phyloP scores from a whole-genome alignment of 2,797 vertebrate species.

The Eulemur coronatus region DNA sequence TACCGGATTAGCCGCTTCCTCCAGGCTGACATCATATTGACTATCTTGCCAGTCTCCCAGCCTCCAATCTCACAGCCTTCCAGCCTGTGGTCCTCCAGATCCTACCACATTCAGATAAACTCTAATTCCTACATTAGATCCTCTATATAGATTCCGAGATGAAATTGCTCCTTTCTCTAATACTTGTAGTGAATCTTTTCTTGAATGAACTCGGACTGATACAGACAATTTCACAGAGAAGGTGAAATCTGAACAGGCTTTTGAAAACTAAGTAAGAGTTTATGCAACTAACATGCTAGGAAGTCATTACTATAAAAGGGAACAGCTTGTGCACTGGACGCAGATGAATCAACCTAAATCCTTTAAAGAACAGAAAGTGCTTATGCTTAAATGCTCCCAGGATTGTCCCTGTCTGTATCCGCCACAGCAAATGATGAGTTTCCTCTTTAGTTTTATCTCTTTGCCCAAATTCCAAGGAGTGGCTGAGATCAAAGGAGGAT shows the following conservation, averaged over 20 bases:
- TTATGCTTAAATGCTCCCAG: too few relatives aligned
- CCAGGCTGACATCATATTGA: accelerated
- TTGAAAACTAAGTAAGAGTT: not conserved
- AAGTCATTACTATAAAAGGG: not conserved
- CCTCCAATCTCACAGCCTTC: not conserved
- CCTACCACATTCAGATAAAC: not conserved
- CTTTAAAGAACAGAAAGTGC: not conserved
- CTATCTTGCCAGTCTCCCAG: not conserved
- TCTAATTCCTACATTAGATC: not conserved
- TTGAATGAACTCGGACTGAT: not conserved
- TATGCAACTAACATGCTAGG: not conserved
- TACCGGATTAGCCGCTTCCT: not conserved
- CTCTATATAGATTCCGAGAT: not conserved
- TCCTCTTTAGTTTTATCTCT: not conserved
- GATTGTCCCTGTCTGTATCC: not conserved
- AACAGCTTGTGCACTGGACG: accelerated
- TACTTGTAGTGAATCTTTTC: not conserved
- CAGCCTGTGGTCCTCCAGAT: not conserved
- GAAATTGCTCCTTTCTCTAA: not conserved
- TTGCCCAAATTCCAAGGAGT: not conserved
- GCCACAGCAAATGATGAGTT: accelerated
- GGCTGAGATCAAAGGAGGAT: not conserved
- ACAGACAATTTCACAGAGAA: not conserved
- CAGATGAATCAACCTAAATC: not conserved
- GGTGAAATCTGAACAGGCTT: not conserved